These are phyloP conservation scores for Leptarthrus brevirostris DNA, from an alignment of 2,888 invertebrate species.

Conservation along the genomic window DNA sequence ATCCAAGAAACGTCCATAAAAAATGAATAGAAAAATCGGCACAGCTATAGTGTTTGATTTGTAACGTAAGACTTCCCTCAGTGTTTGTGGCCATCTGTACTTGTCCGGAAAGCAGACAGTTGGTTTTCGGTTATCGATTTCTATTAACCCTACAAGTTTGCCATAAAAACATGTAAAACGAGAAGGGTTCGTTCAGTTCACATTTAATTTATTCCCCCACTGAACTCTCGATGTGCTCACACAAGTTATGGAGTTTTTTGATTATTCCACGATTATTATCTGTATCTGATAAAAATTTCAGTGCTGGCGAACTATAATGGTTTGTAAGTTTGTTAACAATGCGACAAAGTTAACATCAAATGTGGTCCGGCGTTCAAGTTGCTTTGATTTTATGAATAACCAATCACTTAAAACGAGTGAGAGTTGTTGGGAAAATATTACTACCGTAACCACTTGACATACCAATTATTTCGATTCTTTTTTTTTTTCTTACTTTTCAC, in stretches of 20 bases:
- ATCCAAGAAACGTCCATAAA: too few species aligned
- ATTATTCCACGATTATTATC: conserved; percentile 12
- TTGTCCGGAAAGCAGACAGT: conserved; percentile 26
- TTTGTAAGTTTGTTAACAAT: conserved; percentile 20
- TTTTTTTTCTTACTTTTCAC: too few species aligned
- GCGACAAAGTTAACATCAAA: conserved; percentile 8
- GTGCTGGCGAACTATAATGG: conserved; percentile 8
- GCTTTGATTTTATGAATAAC: too few species aligned
- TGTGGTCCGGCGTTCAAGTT: neutral
- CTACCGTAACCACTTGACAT: too few species aligned
- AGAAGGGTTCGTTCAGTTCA: conserved; percentile 25
- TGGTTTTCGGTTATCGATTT: conserved; percentile 43
- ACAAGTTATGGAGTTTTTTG: conserved; percentile 33
- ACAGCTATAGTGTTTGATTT: too few species aligned
- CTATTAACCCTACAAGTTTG: conserved; percentile 39
- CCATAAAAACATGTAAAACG: conserved; percentile 35
- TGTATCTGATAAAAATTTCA: conserved; percentile 1
- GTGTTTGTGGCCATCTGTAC: conserved; percentile 25
- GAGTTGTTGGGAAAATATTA: too few species aligned
- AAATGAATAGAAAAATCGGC: too few species aligned
- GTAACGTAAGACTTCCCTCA: conserved; percentile 20
- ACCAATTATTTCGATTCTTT: too few species aligned
- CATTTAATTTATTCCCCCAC: conserved; percentile 34
- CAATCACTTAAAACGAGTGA: too few species aligned
- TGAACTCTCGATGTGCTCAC: neutral